Percentiles rank a stretch among this genome's conserved stretches.
Conservation (phyloP, 1,140 invertebrate species). For the Drosophila murphyi region DNA sequence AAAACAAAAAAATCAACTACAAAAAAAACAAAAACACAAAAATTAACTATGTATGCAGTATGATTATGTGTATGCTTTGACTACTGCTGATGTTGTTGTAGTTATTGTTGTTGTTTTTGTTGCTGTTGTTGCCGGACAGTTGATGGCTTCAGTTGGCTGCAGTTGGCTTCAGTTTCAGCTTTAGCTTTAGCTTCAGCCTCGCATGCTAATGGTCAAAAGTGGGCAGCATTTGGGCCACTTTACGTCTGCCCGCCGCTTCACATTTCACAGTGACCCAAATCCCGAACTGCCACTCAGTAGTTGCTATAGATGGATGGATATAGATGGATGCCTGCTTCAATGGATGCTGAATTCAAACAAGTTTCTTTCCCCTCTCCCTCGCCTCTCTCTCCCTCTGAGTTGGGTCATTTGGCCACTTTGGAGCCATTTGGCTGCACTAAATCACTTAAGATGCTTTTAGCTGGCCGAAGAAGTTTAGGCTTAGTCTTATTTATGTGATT, state of each 20-base stretch:
- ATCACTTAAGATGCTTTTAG: constrained; percentile 83
- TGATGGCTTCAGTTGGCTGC: constrained; percentile 45
- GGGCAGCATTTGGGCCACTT: constrained; percentile 77
- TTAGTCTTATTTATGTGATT: constrained; percentile 74
- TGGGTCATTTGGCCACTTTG: constrained; percentile 41
- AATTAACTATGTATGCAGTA: constrained; percentile 57
- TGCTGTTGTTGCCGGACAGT: constrained; percentile 28
- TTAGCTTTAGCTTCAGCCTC: constrained; percentile 33
- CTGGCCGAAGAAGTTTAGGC: constrained; percentile 70
- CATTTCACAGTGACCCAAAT: constrained; percentile 77
- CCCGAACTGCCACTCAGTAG: constrained; percentile 50
- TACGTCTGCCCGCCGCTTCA: constrained; percentile 62
- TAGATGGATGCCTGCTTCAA: constrained; percentile 22
- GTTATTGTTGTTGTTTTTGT: not conserved
- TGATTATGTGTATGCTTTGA: constrained; percentile 24
- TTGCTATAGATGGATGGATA: constrained; percentile 50
- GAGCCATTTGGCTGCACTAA: constrained; percentile 73
- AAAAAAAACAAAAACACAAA: constrained; percentile 26
- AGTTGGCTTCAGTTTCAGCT: constrained; percentile 42
- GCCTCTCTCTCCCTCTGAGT: constrained; percentile 12
- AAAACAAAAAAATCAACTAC: constrained; percentile 54
- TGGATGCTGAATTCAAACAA: constrained; percentile 51
- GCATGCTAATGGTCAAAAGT: constrained; percentile 62
- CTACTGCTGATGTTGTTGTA: constrained; percentile 14
- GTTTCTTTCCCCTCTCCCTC: constrained; percentile 13